phyloP scores from a whole-genome alignment of 2,888 invertebrate genomes.

The Masnerella sp. region DNA sequence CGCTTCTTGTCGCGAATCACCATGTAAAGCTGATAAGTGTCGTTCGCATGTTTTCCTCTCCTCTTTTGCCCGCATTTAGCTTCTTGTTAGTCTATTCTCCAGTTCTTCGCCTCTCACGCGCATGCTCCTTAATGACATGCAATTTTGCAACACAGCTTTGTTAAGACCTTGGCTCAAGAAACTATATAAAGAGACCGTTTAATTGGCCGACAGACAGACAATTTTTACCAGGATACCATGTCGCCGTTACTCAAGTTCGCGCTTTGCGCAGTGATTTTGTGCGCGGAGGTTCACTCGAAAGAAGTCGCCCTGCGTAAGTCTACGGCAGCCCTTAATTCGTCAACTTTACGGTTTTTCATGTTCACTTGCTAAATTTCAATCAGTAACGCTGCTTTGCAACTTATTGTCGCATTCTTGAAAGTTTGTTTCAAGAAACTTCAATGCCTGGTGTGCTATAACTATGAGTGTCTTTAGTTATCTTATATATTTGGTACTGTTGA shows the following conservation, averaged over 20 bases:
- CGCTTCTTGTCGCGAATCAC: slow-evolving; percentile 38
- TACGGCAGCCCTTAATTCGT: slow-evolving; percentile 6
- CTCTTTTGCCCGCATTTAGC: slow-evolving; percentile 57
- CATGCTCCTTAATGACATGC: slow-evolving; percentile 74
- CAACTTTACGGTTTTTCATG: neutral
- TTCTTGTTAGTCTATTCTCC: slow-evolving; percentile 58
- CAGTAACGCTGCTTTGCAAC: too few species aligned
- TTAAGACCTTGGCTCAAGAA: slow-evolving; percentile 75
- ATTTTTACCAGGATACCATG: slow-evolving; percentile 72
- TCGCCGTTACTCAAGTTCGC: slow-evolving; percentile 61
- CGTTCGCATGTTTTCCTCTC: slow-evolving; percentile 52
- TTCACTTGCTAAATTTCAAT: too few species aligned
- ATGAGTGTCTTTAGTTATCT: neutral
- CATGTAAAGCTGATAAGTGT: slow-evolving; percentile 53
- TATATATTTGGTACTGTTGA: neutral
- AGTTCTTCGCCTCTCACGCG: slow-evolving; percentile 68
- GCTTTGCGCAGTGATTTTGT: slow-evolving; percentile 56
- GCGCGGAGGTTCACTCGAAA: slow-evolving; percentile 52
- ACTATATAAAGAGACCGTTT: slow-evolving; percentile 76
- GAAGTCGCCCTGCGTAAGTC: slow-evolving; percentile 69
- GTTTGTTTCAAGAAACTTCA: slow-evolving; percentile 7
- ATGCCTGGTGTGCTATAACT: slow-evolving; percentile 4
- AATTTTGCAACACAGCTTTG: slow-evolving; percentile 74
- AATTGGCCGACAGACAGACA: slow-evolving; percentile 70
- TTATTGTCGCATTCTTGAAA: slow-evolving; percentile 2